Base-by-base conservation (phyloP, 2,797 vertebrate genomes). In the Clamator glandarius region DNA sequence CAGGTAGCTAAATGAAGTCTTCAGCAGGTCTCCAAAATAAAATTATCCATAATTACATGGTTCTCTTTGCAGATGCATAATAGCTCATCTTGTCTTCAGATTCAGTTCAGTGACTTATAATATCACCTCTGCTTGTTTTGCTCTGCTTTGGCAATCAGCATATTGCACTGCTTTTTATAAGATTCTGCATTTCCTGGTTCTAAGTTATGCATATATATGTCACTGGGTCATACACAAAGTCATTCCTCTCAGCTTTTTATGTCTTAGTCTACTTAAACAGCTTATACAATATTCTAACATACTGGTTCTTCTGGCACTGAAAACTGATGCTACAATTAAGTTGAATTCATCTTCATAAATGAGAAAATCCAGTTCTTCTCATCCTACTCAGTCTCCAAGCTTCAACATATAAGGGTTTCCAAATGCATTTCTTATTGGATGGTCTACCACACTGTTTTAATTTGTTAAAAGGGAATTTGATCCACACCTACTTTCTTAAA, bases 401-500 rank as follows among this genome's bases (percentile, higher is more conserved):
- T 83, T 87, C 48, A 82, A 10, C 33, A 24, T 20, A 25, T 59
- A 92, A 92, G 10, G 9, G 2, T 67, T 94, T 84, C 87, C 89
- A 93, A 94, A 86, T 57, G 44, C 39, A 28, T 72, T 93, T 93
- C 58, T 69, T 35, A 68, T 86, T 80, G 73, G 51, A 88, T 84
- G 24, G 21, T 81, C 54, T 82, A 79, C 57, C 74, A 84, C 1
- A 0, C 14, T 48, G 67, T 70, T 77, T 93, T 89, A 91, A 88
- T 95, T 91, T 90, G 55, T 29, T 92, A 61, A 70, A 48, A 44
- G 48, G 1, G 3, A 79, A 76, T 91, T 79, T 79, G 63, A 96
- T 91, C 55, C 51, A 76, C 50, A 68, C 90, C 94, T 94, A 78
- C 69, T 87, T 85, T 70, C 69, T 78, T 76, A 90, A 59, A 12